phyloP scores from a whole-genome alignment of 2,113 vertebrate species.

The Galeopterus variegatus region DNA sequence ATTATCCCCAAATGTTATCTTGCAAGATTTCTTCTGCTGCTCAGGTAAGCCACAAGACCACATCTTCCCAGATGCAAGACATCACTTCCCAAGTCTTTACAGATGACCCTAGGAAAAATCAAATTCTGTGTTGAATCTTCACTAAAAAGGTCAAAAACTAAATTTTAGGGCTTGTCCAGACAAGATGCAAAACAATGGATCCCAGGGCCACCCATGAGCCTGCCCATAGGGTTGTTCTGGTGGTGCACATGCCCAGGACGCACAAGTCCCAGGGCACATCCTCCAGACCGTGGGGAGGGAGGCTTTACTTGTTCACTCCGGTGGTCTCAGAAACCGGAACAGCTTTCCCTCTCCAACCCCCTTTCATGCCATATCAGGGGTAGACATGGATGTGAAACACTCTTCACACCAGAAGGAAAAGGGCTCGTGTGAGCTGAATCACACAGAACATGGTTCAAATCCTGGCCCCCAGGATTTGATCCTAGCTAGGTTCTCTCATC shows the following conservation, averaged over 20 bases:
- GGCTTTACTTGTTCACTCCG: background rate
- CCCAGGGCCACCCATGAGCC: background rate
- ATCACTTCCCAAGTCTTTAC: background rate
- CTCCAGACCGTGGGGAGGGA: background rate
- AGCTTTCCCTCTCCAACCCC: background rate
- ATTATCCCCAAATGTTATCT: background rate
- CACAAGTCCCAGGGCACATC: rapidly evolving
- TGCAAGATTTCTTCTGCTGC: background rate
- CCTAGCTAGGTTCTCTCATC: background rate
- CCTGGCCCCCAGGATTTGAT: background rate
- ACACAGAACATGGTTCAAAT: background rate
- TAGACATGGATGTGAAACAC: background rate
- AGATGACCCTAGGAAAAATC: background rate
- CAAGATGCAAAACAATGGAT: background rate
- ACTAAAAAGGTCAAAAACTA: background rate
- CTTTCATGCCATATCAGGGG: background rate
- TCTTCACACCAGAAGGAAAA: background rate
- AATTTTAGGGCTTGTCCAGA: background rate
- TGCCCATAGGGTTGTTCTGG: background rate
- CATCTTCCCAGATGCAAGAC: background rate
- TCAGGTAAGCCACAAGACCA: background rate
- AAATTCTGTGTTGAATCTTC: background rate
- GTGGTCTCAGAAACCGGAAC: background rate
- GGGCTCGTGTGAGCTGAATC: background rate
- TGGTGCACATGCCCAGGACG: background rate